Percentiles rank a stretch among this genome's conserved stretches.
These are phyloP conservation scores for Pterostichus madidus DNA, from an alignment of 2,888 invertebrate species.

Conservation along the genomic window DNA sequence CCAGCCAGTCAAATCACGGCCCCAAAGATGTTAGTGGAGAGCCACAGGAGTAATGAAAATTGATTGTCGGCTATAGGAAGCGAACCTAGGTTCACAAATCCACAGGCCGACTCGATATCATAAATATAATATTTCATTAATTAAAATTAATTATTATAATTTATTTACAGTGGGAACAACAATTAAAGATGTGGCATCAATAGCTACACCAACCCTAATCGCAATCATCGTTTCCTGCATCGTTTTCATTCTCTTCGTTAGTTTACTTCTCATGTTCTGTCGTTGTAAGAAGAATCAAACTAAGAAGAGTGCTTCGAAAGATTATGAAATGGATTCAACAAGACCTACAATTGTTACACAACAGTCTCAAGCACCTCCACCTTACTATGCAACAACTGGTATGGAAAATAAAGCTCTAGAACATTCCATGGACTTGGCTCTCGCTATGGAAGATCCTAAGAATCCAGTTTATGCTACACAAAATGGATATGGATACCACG, in stretches of 20 bases:
- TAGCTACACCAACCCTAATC: constrained; percentile 88
- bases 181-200: constrained; percentile 87
- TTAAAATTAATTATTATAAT: constrained; percentile 21
- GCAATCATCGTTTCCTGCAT: constrained; percentile 89
- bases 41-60: no score
- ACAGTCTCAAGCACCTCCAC: constrained; percentile 92
- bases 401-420: constrained; percentile 96
- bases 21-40: no score
- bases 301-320: constrained; percentile 91
- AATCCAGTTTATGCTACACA: constrained; percentile 90
- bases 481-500: constrained; percentile 91
- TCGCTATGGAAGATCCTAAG: constrained; percentile 92
- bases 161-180: constrained; percentile 85
- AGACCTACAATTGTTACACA: constrained; percentile 92
- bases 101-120: no score
- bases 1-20: no score
- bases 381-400: constrained; percentile 92
- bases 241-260: constrained; percentile 88
- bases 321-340: constrained; percentile 94
- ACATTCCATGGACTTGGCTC: constrained; percentile 91
- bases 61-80: no score
- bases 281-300: constrained; percentile 90
- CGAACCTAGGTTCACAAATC: no score
- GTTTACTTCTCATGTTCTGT: constrained; percentile 89
- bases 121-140: neutral